Evolutionary conservation across 37 sponge, comb jelly and placozoan species (phyloP).

Genomic region (Mnemiopsis leidyi): DNA sequence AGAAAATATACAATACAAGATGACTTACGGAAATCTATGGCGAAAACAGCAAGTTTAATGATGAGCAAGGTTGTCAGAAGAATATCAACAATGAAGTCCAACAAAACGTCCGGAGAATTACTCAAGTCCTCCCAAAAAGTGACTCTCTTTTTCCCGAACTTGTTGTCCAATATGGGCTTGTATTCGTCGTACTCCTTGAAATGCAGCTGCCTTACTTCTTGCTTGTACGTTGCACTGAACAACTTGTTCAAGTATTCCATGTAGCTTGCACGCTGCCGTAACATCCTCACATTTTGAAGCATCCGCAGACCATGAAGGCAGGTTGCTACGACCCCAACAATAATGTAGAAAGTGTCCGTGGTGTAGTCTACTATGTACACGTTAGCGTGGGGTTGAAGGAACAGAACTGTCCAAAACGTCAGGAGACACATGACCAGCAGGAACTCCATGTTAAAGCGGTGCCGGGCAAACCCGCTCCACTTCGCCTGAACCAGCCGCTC

Average conservation of each 20-base stretch:
- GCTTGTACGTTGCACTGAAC: not conserved
- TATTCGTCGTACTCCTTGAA: not conserved
- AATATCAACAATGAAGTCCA: constrained; percentile 22
- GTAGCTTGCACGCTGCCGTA: not conserved
- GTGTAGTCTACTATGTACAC: not conserved
- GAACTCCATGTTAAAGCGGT: not conserved
- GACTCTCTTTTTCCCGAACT: not conserved
- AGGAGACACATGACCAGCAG: not conserved
- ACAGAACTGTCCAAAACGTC: not conserved
- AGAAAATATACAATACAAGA: not conserved
- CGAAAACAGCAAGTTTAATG: constrained; percentile 7
- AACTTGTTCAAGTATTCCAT: not conserved
- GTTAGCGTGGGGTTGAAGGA: constrained; percentile 3
- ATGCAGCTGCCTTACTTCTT: not conserved
- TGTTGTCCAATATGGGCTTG: not conserved
- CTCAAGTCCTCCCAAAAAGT: not conserved
- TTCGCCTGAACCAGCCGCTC: constrained; percentile 27
- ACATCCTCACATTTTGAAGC: not conserved
- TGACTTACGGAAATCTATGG: not conserved
- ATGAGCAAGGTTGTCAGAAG: not conserved
- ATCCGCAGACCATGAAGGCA: not conserved
- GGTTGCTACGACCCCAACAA: not conserved
- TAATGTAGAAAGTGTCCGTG: not conserved
- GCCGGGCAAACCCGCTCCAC: not conserved
- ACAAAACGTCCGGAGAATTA: not conserved